These are phyloP conservation scores for Intellagama lesueurii DNA, from an alignment of 2,797 vertebrate genomes.

Conservation along the genomic window DNA sequence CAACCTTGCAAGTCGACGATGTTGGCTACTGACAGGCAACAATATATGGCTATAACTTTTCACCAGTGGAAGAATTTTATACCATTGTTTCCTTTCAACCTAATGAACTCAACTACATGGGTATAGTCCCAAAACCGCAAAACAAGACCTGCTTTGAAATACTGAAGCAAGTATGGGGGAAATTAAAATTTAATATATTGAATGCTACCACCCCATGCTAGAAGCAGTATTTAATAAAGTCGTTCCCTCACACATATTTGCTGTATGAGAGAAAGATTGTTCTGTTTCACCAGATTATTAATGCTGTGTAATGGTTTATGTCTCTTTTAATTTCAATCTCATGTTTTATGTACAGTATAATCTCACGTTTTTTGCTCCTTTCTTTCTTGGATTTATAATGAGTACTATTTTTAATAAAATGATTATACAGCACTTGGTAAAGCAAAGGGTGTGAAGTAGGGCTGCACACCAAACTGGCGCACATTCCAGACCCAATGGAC, in stretches of 20 bases:
- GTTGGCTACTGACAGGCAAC: background rate
- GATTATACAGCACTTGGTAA: no score
- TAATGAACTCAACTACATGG: background rate
- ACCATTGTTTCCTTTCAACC: background rate
- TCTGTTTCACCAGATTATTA: background rate
- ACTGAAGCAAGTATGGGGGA: background rate
- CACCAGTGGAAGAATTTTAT: background rate
- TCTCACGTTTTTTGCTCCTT: no score
- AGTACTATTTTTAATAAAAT: no score
- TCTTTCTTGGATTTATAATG: no score
- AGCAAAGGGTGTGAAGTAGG: no score
- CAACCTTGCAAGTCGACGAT: background rate
- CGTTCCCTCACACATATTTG: background rate
- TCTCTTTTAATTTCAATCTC: no score
- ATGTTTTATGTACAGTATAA: no score
- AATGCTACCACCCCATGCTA: background rate
- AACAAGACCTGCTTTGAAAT: background rate
- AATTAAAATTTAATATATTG: background rate
- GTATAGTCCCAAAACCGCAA: background rate
- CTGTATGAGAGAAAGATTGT: background rate
- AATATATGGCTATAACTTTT: background rate
- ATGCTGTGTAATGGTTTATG: background rate
- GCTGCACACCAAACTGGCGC: no score
- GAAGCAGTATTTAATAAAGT: background rate
- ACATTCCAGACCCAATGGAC: no score